A percentile compares a stretch with the other conserved stretches of the same genome.
Conservation (phyloP, 2,888 invertebrate species). For the Thymelicus acteon region DNA sequence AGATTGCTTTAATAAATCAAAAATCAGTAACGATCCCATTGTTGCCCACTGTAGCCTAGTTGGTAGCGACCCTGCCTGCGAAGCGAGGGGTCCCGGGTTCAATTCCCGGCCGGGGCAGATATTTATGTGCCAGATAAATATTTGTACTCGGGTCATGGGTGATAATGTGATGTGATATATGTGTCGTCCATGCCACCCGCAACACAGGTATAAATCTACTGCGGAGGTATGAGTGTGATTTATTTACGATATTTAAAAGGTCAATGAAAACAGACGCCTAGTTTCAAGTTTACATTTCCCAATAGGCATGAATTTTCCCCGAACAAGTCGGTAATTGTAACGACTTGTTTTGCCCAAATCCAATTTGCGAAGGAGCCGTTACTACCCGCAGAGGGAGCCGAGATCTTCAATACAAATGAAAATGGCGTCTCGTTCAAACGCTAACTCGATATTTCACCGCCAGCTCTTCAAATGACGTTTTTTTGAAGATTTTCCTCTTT, state of each 20-base stretch:
- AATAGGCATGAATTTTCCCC: background rate
- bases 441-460: constrained; percentile 51
- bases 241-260: too few relatives aligned
- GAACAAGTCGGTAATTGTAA: constrained; percentile 52
- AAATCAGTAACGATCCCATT: background rate
- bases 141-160: too few relatives aligned
- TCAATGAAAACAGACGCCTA: background rate
- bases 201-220: too few relatives aligned
- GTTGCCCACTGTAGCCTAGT: too few relatives aligned
- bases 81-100: too few relatives aligned
- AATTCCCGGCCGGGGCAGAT: too few relatives aligned
- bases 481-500: constrained; percentile 33
- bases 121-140: too few relatives aligned
- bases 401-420: constrained; percentile 45
- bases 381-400: constrained; percentile 44
- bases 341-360: constrained; percentile 73
- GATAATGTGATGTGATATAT: too few relatives aligned
- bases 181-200: too few relatives aligned
- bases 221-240: too few relatives aligned
- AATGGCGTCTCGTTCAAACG: constrained; percentile 50
- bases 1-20: background rate
- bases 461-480: constrained; percentile 26
- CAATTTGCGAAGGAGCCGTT: constrained; percentile 58
- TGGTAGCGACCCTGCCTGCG: too few relatives aligned
- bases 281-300: background rate